Evolutionary conservation across 1,140 invertebrate genomes (phyloP).

Genomic region (Drosophila kohkoa): DNA sequence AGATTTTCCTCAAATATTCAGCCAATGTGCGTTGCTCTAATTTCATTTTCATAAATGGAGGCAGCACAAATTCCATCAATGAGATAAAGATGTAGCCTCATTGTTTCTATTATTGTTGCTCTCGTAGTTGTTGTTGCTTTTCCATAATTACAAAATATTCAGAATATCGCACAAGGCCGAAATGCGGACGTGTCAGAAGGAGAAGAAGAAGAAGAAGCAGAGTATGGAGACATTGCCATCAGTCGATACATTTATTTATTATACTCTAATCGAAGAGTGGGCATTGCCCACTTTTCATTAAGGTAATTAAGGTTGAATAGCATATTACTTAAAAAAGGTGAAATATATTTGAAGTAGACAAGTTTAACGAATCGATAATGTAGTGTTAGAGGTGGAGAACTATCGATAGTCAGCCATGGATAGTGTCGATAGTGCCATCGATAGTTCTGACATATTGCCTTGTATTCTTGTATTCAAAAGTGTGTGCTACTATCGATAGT

Average conservation of each 20-base stretch:
- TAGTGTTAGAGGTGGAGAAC: no score
- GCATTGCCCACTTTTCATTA: not conserved
- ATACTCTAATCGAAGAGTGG: not conserved
- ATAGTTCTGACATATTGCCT: no score
- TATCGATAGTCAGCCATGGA: no score
- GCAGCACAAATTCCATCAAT: conserved; percentile 53
- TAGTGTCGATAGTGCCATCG: no score
- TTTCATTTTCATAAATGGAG: conserved; percentile 43
- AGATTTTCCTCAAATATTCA: conserved; percentile 35
- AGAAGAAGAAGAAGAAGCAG: conserved; percentile 14
- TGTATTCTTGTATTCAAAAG: no score
- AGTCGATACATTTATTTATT: conserved; percentile 28
- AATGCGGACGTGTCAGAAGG: conserved; percentile 52
- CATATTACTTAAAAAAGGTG: no score
- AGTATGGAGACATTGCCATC: conserved; percentile 29
- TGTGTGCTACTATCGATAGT: no score
- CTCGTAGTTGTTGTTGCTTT: conserved; percentile 45
- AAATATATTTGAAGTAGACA: no score
- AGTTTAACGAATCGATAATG: no score
- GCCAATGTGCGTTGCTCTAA: conserved; percentile 41
- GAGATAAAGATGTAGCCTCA: conserved; percentile 66
- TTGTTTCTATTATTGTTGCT: conserved; percentile 22
- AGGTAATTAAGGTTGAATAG: not conserved
- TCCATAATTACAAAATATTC: conserved; percentile 81
- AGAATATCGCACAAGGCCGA: conserved; percentile 74